Base-by-base conservation (phyloP, 2,888 invertebrate genomes). In the Ctena decussata region DNA sequence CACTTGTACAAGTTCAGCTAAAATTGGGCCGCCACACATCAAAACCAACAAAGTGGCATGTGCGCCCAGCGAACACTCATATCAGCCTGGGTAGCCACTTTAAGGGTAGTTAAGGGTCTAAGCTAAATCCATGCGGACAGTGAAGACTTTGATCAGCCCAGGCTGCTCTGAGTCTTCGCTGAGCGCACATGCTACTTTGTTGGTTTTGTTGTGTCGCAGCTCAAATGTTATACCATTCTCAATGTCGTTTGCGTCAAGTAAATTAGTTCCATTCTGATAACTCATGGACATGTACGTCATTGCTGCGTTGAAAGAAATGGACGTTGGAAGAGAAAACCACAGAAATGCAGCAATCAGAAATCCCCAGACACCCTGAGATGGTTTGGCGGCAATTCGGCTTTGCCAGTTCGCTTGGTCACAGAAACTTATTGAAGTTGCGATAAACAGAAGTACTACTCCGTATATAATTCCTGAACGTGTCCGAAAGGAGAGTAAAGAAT, bases 351-450 rank as follows among this genome's bases (percentile, higher is more conserved):
- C 94, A 11, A 92, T 85, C 53, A 95, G 89, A 80, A 94, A 95
- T 21, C 94, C 95, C 60, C 93, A 82, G 11, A 95, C 94, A 6
- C 95, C 94, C 73, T 93, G 90, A 0, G 91, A 81, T 8, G 94
- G 94, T 74, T 95, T 95, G 18, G 94, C 93, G 6, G 95, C 95
- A 35, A 95, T 94, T 0, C 94, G 85, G 72, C 94, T 94, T 89
- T 95, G 94, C 95, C 95, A 95, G 77, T 94, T 93, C 8, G 95
- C 94, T 82, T 94, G 94, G 65, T 94, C 94, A 92, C 82, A 86
- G 72, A 91, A 91, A 83, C 91, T 82, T 74, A 92, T 65, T 0
- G 90, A 91, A 0, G 90, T 89, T 15, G 90, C 88, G 89, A 91
- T 86, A 32, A 92, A 85, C 12, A 92, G 70, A 11, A 91, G 35